Conservation (phyloP, 2,113 vertebrate species). For the Murina feae region DNA sequence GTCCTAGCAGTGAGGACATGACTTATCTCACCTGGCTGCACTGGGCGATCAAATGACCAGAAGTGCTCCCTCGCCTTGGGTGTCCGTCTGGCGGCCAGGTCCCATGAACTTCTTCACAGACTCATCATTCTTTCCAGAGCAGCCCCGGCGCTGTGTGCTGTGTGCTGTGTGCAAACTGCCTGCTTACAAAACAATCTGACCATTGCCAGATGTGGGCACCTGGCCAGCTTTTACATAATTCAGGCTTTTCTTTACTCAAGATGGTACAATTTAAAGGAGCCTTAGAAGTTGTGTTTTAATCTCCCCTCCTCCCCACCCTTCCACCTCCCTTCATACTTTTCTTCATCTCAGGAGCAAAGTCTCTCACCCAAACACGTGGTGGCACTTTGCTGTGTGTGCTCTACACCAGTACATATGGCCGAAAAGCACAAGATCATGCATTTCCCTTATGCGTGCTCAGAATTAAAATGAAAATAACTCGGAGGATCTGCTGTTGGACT, state of each 20-base stretch:
- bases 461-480: conserved; percentile 49
- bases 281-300: conserved; percentile 80
- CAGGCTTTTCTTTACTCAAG: conserved; percentile 77
- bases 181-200: conserved; percentile 83
- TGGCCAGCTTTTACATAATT: conserved; percentile 79
- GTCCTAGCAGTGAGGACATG: conserved; percentile 71
- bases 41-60: conserved; percentile 76
- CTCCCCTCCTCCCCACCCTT: background rate
- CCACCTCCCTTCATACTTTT: conserved; percentile 23
- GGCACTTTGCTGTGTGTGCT: conserved; percentile 6
- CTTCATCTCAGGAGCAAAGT: background rate
- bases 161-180: conserved; percentile 72
- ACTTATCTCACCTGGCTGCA: conserved; percentile 78
- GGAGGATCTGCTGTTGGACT: background rate
- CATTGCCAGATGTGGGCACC: conserved; percentile 83
- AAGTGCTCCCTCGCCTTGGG: conserved; percentile 59
- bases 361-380: conserved; percentile 8
- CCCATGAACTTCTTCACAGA: conserved; percentile 70
- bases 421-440: conserved; percentile 1
- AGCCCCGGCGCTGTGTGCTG: conserved; percentile 65
- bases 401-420: background rate
- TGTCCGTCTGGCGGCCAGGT: conserved; percentile 75
- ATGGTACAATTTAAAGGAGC: conserved; percentile 80
- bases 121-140: conserved; percentile 59
- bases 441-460: conserved; percentile 43